Evolutionary conservation across 2,888 invertebrate genomes (phyloP).

Genomic region (Myopa testacea): DNA sequence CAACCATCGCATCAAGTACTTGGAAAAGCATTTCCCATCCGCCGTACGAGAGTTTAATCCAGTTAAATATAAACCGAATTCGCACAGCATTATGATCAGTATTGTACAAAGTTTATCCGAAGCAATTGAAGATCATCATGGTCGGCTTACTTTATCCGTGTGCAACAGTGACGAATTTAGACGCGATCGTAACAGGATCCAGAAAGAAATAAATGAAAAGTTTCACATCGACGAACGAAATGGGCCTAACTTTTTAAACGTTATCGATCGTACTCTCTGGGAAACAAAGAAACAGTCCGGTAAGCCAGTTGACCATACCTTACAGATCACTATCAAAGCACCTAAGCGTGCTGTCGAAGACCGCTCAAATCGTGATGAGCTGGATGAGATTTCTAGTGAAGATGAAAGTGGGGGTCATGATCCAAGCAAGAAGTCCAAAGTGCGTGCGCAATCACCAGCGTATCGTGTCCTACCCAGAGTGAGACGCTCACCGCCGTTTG

Average conservation of each 20-base stretch:
- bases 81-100: conserved; percentile 69
- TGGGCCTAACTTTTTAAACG: conserved; percentile 71
- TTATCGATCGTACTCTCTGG: conserved; percentile 67
- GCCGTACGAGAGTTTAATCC: conserved; percentile 73
- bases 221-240: conserved; percentile 75
- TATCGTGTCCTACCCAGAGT: conserved; percentile 52
- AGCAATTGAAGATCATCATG: conserved; percentile 81
- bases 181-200: conserved; percentile 72
- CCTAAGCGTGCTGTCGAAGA: conserved; percentile 58
- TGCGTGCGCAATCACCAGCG: conserved; percentile 53
- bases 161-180: conserved; percentile 79
- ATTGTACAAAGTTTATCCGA: conserved; percentile 73
- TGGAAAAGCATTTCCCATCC: conserved; percentile 71
- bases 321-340: conserved; percentile 60
- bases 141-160: conserved; percentile 76
- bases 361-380: conserved; percentile 56
- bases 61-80: conserved; percentile 73
- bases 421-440: conserved; percentile 52
- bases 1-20: conserved; percentile 79
- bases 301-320: conserved; percentile 39
- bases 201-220: conserved; percentile 76
- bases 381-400: conserved; percentile 64
- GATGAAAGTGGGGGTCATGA: conserved; percentile 55
- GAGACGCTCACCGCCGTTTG: conserved; percentile 58
- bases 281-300: conserved; percentile 41